Conservation (phyloP, 1,140 invertebrate species). For the Drosophila pseudoananassae region DNA sequence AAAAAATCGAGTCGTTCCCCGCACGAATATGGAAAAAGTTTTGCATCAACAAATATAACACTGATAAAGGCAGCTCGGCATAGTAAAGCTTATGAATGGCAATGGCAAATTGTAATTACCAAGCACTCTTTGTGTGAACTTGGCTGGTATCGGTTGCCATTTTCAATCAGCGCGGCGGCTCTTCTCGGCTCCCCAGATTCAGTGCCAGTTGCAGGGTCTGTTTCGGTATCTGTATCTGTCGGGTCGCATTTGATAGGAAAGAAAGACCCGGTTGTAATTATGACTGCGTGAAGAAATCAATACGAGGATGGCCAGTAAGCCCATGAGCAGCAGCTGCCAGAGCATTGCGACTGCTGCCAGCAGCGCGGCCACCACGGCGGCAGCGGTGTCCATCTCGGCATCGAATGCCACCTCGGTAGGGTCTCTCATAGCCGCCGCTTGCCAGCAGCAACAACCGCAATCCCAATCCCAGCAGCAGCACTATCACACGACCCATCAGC, state of each 20-base stretch:
- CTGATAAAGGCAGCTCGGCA: conserved; percentile 53
- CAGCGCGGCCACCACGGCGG: conserved; percentile 63
- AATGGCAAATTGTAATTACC: conserved; percentile 64
- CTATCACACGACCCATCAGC: conserved; percentile 38
- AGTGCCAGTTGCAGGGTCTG: not conserved
- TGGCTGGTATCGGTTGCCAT: conserved; percentile 19
- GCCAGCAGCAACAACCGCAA: conserved; percentile 44
- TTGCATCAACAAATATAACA: conserved; percentile 52
- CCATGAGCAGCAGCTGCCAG: conserved; percentile 81
- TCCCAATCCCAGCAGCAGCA: conserved; percentile 28
- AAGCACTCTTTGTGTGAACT: conserved; percentile 24
- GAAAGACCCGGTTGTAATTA: conserved; percentile 49
- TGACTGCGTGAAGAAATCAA: conserved; percentile 78
- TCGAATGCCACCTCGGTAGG: conserved; percentile 74
- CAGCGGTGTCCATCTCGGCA: conserved; percentile 65
- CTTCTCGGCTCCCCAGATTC: not conserved
- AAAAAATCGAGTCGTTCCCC: conserved; percentile 3
- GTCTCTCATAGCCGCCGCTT: conserved; percentile 65
- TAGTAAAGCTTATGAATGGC: conserved; percentile 46
- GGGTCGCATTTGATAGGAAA: conserved; percentile 25
- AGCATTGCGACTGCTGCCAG: conserved; percentile 74
- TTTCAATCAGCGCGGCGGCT: not conserved
- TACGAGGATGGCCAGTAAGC: conserved; percentile 59
- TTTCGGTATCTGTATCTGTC: conserved; percentile 50
- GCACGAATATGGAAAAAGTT: conserved; percentile 71